A percentile compares a stretch with the other conserved stretches of the same genome.
These are phyloP conservation scores for Aurelia sp. DNA, from an alignment of 30 jellyfish, hydroid and myxozoan species.

Conservation along the genomic window DNA sequence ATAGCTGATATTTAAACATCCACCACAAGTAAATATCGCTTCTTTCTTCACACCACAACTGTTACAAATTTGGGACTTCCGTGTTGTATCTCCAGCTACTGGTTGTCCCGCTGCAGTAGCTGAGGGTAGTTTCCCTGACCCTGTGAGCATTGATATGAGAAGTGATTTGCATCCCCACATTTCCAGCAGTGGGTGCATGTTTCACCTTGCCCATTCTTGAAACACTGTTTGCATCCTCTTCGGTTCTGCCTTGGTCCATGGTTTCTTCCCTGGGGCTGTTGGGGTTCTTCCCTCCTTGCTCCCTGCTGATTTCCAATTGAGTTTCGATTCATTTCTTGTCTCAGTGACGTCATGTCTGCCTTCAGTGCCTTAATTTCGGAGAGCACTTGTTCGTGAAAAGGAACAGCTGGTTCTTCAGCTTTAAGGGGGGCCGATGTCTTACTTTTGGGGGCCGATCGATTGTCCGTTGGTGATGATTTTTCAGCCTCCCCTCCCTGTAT, in stretches of 20 bases:
- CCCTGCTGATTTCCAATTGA: not conserved
- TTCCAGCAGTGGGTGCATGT: constrained; percentile 45
- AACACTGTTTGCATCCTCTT: constrained; percentile 23
- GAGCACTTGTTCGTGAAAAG: constrained; percentile 4
- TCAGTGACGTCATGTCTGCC: constrained; percentile 5
- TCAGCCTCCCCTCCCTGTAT: not conserved
- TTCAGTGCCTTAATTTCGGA: constrained; percentile 3
- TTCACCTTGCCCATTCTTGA: constrained; percentile 21
- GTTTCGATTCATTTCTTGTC: constrained; percentile 13
- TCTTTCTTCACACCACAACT: no score
- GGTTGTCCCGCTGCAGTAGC: not conserved
- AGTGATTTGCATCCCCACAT: constrained; percentile 34
- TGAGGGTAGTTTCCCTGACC: constrained; percentile 34
- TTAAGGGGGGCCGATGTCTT: not conserved
- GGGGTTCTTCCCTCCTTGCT: not conserved
- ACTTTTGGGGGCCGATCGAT: not conserved
- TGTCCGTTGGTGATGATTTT: not conserved
- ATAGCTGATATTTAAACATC: no score
- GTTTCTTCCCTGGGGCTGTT: constrained; percentile 10
- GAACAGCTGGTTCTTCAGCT: not conserved
- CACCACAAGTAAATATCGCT: no score
- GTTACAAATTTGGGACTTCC: no score
- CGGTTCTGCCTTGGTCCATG: not conserved
- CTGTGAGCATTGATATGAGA: constrained; percentile 15
- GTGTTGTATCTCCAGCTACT: constrained; percentile 8